Base-by-base conservation (phyloP, 1,140 invertebrate species). In the Bombus ignitus region DNA sequence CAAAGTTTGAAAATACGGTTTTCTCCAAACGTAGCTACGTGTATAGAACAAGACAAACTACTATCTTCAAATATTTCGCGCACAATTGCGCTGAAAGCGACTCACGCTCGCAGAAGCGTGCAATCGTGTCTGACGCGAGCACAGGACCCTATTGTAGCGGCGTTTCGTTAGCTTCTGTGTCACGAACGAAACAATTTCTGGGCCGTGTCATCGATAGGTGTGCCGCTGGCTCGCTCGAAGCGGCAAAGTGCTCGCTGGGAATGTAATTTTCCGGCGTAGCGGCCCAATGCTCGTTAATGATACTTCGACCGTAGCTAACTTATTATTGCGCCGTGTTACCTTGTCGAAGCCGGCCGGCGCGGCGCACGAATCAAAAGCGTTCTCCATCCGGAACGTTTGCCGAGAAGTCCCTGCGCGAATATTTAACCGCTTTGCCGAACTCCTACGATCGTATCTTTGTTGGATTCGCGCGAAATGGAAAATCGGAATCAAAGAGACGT, bases 221-320 rank as follows among this genome's bases (percentile, higher is more conserved):
- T 44, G 22, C 13, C 59, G 22, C 4, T 1, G 39, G 3, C 32
- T 59, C 35, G 22, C 15, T 74, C 44, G 32, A 12, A 5, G 57
- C 28, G 22, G 62, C 42, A n/a, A 68, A 79, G 77, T 68, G 62
- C 62, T 13, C 6, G n/a, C 32, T 37, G 6, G 15, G 28, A 37
- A 68, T 65, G 62, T 68, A 79, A 79, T 79, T 79, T 68, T 79
- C 62, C 62, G 28, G 42, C n/a, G 25, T 28, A 6, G n/a, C 32
- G 32, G 59, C n/a, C 18, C 39, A n/a, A 68, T 79, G 44, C 77
- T 68, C 77, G 77, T 79, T 79, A 79, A 68, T 47, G 42, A 79
- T 78, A 78, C 76, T 66, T 79, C n/a, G 77, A 79, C 28, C 62
- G 32, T 5, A 12, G 5, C 77, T 35, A 79, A 66, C 62, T 79